Evolutionary conservation across 2,888 invertebrate species (phyloP).

Genomic region (Tipula helvola): DNA sequence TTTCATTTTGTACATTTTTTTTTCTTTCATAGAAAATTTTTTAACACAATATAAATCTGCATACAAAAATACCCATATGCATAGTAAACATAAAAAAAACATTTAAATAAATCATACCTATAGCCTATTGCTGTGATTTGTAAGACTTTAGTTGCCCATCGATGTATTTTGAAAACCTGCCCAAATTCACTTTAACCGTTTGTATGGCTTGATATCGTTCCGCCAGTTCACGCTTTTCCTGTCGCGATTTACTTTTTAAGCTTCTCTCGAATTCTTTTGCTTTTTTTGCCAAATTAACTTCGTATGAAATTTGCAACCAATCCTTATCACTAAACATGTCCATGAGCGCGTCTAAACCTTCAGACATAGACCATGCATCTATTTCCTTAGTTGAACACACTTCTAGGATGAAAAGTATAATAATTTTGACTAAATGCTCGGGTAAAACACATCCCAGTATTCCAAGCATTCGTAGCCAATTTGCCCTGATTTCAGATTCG

Average conservation of each 20-base stretch:
- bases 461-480: constrained; percentile 46
- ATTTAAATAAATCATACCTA: not conserved
- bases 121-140: constrained; percentile 10
- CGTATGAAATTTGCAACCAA: constrained; percentile 48
- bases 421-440: constrained; percentile 28
- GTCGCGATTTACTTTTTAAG: constrained; percentile 51
- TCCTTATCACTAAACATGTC: constrained; percentile 69
- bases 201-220: constrained; percentile 56
- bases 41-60: not conserved
- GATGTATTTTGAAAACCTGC: constrained; percentile 55
- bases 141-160: constrained; percentile 21
- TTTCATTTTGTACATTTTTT: not conserved
- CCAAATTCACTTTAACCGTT: constrained; percentile 55
- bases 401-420: constrained; percentile 49
- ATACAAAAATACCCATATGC: not conserved
- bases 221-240: constrained; percentile 50
- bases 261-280: constrained; percentile 43
- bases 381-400: constrained; percentile 41
- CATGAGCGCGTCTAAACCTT: constrained; percentile 60
- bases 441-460: constrained; percentile 39
- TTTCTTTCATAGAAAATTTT: not conserved
- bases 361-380: constrained; percentile 60
- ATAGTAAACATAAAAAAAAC: not conserved
- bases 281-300: constrained; percentile 50
- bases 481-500: constrained; percentile 43